These are phyloP conservation scores for Lepidocyrtinus sp. DNA, from an alignment of 2,888 invertebrate genomes.

Conservation along the genomic window DNA sequence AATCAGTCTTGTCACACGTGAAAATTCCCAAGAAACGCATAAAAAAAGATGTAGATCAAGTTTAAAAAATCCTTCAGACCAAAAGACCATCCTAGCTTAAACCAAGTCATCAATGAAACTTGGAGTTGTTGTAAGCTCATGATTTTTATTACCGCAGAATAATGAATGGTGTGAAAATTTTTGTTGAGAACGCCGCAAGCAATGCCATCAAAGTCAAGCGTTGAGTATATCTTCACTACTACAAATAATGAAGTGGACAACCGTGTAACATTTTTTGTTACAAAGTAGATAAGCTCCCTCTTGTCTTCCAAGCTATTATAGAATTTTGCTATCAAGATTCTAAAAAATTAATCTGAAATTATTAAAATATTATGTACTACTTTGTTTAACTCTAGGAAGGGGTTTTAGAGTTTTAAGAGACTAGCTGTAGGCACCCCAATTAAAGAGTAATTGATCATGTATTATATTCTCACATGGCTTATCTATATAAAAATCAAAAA, in stretches of 20 bases:
- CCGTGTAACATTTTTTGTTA: not conserved
- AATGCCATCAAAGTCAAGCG: not conserved
- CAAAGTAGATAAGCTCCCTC: not conserved
- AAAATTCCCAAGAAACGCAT: slow-evolving; percentile 1
- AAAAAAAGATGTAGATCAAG: not conserved
- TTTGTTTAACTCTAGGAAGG: not conserved
- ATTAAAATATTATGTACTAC: too few relatives aligned
- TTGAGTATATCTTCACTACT: not conserved
- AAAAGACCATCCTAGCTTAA: too few relatives aligned
- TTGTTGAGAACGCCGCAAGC: not conserved
- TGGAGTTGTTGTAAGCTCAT: too few relatives aligned
- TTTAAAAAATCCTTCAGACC: not conserved
- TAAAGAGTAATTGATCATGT: not conserved
- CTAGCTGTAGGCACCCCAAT: not conserved
- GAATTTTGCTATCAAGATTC: not conserved
- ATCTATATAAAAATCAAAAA: not conserved
- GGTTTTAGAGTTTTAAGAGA: not conserved
- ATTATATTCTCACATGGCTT: not conserved
- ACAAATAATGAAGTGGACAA: not conserved
- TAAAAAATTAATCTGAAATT: too few relatives aligned
- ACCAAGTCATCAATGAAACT: too few relatives aligned
- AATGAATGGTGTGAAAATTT: not conserved
- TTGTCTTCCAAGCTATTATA: not conserved
- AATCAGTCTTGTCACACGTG: not conserved
- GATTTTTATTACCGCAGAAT: too few relatives aligned